These are phyloP conservation scores for Homarus gammarus DNA, from an alignment of 2,888 invertebrate genomes.

Conservation along the genomic window DNA sequence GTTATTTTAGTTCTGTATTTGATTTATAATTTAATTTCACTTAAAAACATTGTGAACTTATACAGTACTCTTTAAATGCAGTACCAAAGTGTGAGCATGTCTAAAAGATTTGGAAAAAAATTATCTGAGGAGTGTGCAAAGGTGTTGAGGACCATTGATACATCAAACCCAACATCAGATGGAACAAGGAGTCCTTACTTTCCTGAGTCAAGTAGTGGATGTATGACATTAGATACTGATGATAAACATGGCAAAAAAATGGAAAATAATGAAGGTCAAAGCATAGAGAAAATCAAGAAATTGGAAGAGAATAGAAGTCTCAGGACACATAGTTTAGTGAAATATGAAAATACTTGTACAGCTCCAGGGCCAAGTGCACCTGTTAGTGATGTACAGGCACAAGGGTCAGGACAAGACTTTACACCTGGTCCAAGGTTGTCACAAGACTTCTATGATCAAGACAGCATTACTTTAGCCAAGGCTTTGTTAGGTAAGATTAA, in stretches of 20 bases:
- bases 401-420: background rate
- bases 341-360: background rate
- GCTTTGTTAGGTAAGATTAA: constrained; percentile 84
- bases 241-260: background rate
- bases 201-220: background rate
- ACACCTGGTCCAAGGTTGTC: background rate
- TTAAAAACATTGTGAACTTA: background rate
- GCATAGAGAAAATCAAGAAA: background rate
- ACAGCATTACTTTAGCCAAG: constrained; percentile 81
- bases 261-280: background rate
- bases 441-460: constrained; percentile 73
- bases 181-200: constrained; percentile 40
- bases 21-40: background rate
- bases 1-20: background rate
- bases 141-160: background rate
- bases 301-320: background rate
- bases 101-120: constrained; percentile 4
- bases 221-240: background rate
- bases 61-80: background rate
- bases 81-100: background rate
- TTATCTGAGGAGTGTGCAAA: background rate
- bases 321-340: background rate
- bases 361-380: background rate
- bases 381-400: background rate
- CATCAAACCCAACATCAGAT: background rate